phyloP scores from a whole-genome alignment of 2,113 vertebrate species.

The Pterophyllum scalare region DNA sequence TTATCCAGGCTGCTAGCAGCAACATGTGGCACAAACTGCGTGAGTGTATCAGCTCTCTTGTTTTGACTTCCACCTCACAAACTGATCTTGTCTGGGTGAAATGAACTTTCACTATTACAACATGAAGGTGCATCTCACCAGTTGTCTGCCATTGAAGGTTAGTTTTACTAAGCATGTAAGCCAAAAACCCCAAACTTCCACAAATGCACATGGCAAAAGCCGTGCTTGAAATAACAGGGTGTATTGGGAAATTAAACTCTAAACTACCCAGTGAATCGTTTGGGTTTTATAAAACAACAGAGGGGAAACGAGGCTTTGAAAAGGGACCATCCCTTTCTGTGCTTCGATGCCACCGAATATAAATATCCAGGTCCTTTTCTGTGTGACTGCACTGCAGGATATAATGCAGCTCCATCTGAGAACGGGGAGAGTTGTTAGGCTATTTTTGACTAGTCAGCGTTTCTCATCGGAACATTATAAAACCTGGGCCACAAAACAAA shows the following conservation, averaged over 20 bases:
- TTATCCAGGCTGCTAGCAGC: neutral
- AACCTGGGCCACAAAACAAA: constrained; percentile 37
- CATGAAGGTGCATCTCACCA: neutral
- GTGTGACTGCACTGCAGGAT: constrained; percentile 59
- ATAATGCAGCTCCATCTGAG: constrained; percentile 46
- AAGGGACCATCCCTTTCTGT: neutral
- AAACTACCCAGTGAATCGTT: constrained; percentile 12
- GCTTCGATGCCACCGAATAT: constrained; percentile 9
- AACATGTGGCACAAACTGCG: neutral
- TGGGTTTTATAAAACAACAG: neutral
- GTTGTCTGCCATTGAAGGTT: neutral
- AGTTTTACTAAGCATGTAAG: neutral
- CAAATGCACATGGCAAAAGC: neutral
- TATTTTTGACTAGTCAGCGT: constrained; percentile 59
- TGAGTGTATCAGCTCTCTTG: constrained; percentile 13
- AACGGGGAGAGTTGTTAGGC: constrained; percentile 30
- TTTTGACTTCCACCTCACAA: constrained; percentile 43
- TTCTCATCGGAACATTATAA: constrained; percentile 33
- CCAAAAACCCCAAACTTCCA: neutral
- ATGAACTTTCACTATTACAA: constrained; percentile 52
- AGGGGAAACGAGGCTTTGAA: neutral
- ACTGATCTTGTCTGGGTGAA: constrained; percentile 19
- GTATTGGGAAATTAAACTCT: neutral
- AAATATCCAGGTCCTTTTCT: constrained; percentile 30
- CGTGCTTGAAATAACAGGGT: neutral